Evolutionary conservation across 2,797 vertebrate species (phyloP), one percentile per base, ranked within the genome.

Genomic region (Diglossa cyanea): DNA sequence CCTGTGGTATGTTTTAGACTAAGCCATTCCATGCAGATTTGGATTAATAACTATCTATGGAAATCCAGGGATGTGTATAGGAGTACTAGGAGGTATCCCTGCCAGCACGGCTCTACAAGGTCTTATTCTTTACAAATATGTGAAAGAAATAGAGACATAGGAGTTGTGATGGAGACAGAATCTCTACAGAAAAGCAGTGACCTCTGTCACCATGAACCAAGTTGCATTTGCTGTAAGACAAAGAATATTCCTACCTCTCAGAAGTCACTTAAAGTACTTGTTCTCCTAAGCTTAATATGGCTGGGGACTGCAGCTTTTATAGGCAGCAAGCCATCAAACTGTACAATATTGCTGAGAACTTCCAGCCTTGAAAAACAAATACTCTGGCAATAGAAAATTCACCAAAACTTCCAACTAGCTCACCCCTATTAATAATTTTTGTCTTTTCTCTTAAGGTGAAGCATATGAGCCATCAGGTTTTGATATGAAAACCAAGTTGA

Each of bases 381-480:
- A 62, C 12, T 31, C 42, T 42, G 19, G 25, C 2, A 0, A 62
- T 7, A 45, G 35, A 73, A 79, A 65, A 63, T 37, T 57, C 42
- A 60, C 13, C 8, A 57, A 40, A 58, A 25, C 54, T 45, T 88
- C 58, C n/a, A 70, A 13, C 21, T 8, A 47, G 26, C 21, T 89
- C 40, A 26, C 5, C 6, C 7, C 4, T 53, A 13, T 45, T 0
- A 1, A 10, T 51, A 11, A 60, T 47, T 60, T n/a, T 15, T 68
- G 6, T 30, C 15, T 65, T 70, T 51, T 65, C 9, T 53, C 35
- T 62, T 45, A 62, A 14, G 5, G 10, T 63, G 31, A 65, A 50
- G 7, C 26, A 6, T 26, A 21, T 42, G 13, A 85, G 4, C 26
- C 24, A 31, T 67, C 17, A 23, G 4, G 11, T 42, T 67, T 83